phyloP scores from a whole-genome alignment of 2,113 vertebrate genomes.

The Coreoperca whiteheadi region DNA sequence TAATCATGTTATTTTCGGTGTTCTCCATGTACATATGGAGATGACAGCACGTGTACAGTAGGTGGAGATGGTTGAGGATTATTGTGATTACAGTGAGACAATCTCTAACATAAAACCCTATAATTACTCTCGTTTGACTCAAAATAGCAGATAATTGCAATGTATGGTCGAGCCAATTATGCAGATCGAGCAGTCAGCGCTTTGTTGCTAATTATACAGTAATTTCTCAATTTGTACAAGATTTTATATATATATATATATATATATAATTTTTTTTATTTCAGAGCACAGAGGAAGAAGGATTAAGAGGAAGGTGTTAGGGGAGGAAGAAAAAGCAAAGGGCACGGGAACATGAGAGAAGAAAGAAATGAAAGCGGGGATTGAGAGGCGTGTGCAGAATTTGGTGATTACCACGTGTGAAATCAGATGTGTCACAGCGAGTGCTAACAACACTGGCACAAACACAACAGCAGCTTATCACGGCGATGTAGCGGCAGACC shows the following conservation, averaged over 20 bases:
- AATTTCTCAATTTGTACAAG: conserved; percentile 54
- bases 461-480: neutral
- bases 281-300: neutral
- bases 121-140: conserved; percentile 39
- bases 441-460: neutral
- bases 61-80: conserved; percentile 28
- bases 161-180: conserved; percentile 44
- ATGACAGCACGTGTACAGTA: neutral
- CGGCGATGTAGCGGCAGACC: neutral
- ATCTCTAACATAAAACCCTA: conserved; percentile 4
- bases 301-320: conserved; percentile 10
- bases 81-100: conserved; percentile 6
- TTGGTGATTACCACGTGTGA: conserved; percentile 6
- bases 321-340: neutral
- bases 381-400: neutral
- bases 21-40: neutral
- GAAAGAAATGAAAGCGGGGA: neutral
- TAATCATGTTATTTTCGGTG: neutral
- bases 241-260: conserved; percentile 5
- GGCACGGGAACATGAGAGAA: neutral
- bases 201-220: conserved; percentile 59
- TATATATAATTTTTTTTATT: neutral
- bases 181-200: conserved; percentile 36
- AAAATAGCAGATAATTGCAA: conserved; percentile 62
- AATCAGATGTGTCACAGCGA: neutral